Conservation (phyloP, 2,113 vertebrate species). For the Chaenocephalus aceratus region DNA sequence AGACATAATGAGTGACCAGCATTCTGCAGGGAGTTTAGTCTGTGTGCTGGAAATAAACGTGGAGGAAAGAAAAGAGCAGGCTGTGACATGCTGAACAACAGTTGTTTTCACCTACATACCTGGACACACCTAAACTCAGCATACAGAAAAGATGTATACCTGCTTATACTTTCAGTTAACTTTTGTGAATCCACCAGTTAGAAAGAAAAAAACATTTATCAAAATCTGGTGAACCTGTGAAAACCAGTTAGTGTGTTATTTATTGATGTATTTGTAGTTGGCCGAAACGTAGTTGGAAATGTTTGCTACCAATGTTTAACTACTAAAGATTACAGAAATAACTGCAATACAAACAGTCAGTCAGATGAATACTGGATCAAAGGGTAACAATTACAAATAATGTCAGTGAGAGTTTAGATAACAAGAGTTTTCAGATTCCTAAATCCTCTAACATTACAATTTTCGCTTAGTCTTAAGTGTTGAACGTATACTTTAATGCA, state of each 20-base stretch:
- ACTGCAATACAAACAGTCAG: not conserved
- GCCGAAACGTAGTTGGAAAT: too few species aligned
- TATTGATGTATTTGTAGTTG: not conserved
- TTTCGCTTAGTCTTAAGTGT: not conserved
- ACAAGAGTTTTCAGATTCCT: not conserved
- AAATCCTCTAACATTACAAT: not conserved
- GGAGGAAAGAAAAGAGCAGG: conserved; percentile 27
- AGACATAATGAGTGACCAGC: conserved; percentile 36
- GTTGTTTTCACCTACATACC: conserved; percentile 42
- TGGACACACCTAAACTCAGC: conserved; percentile 47
- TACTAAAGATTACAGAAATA: too few species aligned
- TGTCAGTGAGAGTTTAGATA: not conserved
- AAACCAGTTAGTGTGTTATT: not conserved
- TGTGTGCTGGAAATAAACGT: conserved; percentile 24
- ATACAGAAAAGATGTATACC: not conserved
- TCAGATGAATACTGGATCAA: conserved; percentile 2
- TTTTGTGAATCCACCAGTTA: not conserved
- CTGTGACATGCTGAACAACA: conserved; percentile 44
- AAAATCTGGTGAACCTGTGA: not conserved
- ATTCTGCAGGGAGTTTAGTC: conserved; percentile 16
- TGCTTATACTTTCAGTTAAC: not conserved
- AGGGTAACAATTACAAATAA: not conserved
- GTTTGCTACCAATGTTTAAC: not conserved
- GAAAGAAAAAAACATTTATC: not conserved
- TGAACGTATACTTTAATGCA: not conserved